A percentile compares a stretch with the other conserved stretches of the same genome.
These are phyloP conservation scores for Kobus ellipsiprymnus DNA, from an alignment of 2,113 vertebrate species.

Conservation along the genomic window DNA sequence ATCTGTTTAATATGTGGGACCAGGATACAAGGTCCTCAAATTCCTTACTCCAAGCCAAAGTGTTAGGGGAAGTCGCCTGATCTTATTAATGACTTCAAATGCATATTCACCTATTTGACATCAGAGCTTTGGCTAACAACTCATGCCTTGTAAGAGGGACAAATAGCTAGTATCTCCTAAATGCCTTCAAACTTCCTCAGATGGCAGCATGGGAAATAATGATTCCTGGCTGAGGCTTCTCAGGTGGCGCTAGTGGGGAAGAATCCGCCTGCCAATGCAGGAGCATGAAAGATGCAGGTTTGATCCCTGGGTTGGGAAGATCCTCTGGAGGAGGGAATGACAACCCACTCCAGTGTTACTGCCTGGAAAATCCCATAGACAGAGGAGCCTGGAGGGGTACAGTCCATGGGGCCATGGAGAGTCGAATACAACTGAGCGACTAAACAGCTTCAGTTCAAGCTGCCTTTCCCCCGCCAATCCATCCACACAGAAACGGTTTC, in stretches of 20 bases:
- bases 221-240: not conserved
- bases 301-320: not conserved
- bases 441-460: not conserved
- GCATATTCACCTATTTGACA: not conserved
- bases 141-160: not conserved
- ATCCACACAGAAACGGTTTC: not conserved
- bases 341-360: not conserved
- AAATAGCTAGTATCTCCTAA: not conserved
- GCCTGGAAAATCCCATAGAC: not conserved
- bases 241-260: not conserved
- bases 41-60: not conserved
- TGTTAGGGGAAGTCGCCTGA: not conserved
- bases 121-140: not conserved
- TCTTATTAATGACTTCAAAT: not conserved
- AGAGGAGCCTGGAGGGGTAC: not conserved
- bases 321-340: not conserved
- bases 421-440: not conserved
- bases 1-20: not conserved
- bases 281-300: not conserved
- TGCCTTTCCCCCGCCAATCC: not conserved
- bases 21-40: not conserved
- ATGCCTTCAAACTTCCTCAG: not conserved
- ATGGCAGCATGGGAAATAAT: not conserved
- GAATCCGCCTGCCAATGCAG: not conserved
- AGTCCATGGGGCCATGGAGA: not conserved